These are phyloP conservation scores for Eueides isabella DNA, from an alignment of 1,140 invertebrate species.

Conservation along the genomic window DNA sequence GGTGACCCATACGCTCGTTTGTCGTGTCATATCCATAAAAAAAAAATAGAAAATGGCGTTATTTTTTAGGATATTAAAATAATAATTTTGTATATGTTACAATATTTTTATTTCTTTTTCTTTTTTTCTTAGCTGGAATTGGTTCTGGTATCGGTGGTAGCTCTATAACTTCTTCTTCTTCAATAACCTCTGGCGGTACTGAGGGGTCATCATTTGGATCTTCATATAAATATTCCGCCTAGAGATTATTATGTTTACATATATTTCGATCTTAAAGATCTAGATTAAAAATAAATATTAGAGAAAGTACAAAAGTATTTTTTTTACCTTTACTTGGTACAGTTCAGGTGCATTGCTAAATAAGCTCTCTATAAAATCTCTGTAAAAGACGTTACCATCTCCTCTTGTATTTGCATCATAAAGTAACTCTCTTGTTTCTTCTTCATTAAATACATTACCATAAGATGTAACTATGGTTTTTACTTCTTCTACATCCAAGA, in stretches of 20 bases:
- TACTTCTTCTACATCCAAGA: slow-evolving; percentile 69
- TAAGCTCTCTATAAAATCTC: slow-evolving; percentile 67
- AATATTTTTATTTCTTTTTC: slow-evolving; percentile 6
- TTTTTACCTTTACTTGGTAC: slow-evolving; percentile 37
- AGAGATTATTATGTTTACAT: neutral
- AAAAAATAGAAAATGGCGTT: neutral
- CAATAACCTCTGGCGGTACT: slow-evolving; percentile 55
- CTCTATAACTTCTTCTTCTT: slow-evolving; percentile 34
- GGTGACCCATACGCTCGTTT: no score
- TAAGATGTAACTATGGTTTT: slow-evolving; percentile 56
- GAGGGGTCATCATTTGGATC: slow-evolving; percentile 71
- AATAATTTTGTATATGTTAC: neutral
- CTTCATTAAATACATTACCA: slow-evolving; percentile 56
- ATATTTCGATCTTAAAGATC: neutral
- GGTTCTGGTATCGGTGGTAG: slow-evolving; percentile 18
- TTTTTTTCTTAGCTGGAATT: slow-evolving; percentile 12
- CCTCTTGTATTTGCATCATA: slow-evolving; percentile 73
- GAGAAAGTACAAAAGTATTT: slow-evolving; percentile 31
- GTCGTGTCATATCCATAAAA: neutral
- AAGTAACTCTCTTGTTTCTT: slow-evolving; percentile 61
- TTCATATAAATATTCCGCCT: slow-evolving; percentile 67
- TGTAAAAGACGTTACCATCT: slow-evolving; percentile 70
- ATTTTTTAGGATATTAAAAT: neutral
- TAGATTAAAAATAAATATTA: no score
- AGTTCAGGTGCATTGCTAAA: slow-evolving; percentile 69